Conservation (phyloP, 2,113 vertebrate genomes). For the Eclectus roratus region DNA sequence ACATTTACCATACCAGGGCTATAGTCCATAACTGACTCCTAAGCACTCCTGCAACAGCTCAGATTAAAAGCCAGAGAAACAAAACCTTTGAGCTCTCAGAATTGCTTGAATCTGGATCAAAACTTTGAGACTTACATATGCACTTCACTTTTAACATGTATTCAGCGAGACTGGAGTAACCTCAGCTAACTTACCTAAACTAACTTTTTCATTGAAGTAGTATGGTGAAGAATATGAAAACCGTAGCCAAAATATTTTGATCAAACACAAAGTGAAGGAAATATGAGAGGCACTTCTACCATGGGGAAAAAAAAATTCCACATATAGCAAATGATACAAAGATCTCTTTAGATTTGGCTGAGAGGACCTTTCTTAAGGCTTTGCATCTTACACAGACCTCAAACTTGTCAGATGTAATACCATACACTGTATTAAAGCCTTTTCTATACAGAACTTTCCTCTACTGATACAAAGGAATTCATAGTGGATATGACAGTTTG, state of each 20-base stretch:
- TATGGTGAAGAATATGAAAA: neutral
- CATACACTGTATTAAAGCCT: neutral
- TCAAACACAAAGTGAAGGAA: neutral
- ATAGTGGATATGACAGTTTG: neutral
- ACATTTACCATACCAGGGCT: neutral
- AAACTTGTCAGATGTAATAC: neutral
- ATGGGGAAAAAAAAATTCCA: neutral
- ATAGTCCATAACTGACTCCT: neutral
- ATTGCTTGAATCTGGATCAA: neutral
- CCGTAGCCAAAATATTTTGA: neutral
- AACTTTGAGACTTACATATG: neutral
- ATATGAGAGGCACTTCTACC: neutral
- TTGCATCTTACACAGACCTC: neutral
- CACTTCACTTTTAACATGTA: neutral
- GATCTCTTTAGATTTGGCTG: neutral
- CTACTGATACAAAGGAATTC: neutral
- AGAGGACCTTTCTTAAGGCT: neutral
- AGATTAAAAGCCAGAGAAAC: neutral
- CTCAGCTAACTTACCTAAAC: neutral
- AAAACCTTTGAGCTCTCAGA: neutral
- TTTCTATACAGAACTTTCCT: neutral
- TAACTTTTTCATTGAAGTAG: neutral
- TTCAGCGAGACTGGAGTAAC: neutral
- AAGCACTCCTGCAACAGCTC: neutral
- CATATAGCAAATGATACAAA: rapidly evolving